Base-by-base conservation (phyloP, 2,113 vertebrate genomes). In the Grus americana region DNA sequence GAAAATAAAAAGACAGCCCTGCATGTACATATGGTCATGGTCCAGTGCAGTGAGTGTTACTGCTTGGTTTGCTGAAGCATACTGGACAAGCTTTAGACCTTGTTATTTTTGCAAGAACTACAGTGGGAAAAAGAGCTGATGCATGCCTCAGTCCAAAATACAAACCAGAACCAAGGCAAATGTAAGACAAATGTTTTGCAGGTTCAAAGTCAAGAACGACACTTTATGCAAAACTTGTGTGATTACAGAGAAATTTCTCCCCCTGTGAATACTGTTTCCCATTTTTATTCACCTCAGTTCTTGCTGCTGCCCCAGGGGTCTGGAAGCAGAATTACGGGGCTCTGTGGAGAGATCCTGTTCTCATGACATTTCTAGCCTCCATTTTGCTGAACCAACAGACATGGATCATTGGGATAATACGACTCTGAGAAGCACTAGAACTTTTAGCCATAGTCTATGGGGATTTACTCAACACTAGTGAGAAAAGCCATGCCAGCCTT, bases 1-100 rank as follows among this genome's bases (percentile, higher is more conserved):
- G 52, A 85, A 96, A 92, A 92, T 44, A 75, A 91, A 93, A 75
- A 78, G 93, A 93, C 88, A 92, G 88, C 57, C 44, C 24, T 36
- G 27, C 61, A 10, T 18, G 86, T 81, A 79, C 92, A 68, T 87
- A 92, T 71, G 93, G 94, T 73, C 55, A 47, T 65, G 82, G 94
- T 92, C 87, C 88, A 86, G 22, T 22, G 49, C 92, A 86, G 90
- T 46, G 62, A 86, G 62, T 22, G 46, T 89, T 46, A 82, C 36
- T 63, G 67, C 58, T 86, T 63, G 65, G 61, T 81, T 86, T 89
- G 79, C 79, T 91, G 92, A 67, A 84, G 72, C 67, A 66, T 15
- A 17, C 20, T 50, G 62, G 88, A 59, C 86, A 71, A 63, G 81
- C 2, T 79, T 89, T 57, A 63, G 44, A 65, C 76, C 79, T 79